Conservation (phyloP, 2,797 vertebrate genomes). For the Clarias platycephalus region DNA sequence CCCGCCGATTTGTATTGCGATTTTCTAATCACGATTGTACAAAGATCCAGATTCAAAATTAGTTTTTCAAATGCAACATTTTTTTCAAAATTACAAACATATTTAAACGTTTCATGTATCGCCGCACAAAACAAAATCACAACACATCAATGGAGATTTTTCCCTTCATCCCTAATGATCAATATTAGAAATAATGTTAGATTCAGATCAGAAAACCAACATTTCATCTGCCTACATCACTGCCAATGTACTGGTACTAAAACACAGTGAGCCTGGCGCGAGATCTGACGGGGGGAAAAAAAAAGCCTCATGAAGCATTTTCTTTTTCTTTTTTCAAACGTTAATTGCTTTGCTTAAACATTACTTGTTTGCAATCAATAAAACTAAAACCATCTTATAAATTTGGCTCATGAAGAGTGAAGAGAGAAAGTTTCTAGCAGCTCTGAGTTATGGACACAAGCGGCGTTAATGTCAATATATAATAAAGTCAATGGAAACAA, state of each 20-base stretch:
- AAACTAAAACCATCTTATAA: slow-evolving; percentile 7
- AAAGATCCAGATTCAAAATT: too few relatives aligned
- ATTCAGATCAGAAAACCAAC: background rate
- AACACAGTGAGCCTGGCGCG: background rate
- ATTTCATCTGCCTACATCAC: background rate
- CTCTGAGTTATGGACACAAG: background rate
- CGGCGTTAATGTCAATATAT: slow-evolving; percentile 13
- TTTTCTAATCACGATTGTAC: too few relatives aligned
- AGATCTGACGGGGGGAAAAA: background rate
- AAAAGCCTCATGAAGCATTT: background rate
- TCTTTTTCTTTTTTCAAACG: background rate
- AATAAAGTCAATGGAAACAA: slow-evolving; percentile 29
- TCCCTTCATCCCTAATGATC: too few relatives aligned
- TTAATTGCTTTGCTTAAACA: background rate
- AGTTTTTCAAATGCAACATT: too few relatives aligned
- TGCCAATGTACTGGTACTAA: background rate
- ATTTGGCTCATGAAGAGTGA: background rate
- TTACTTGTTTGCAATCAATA: slow-evolving; percentile 10
- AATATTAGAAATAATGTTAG: background rate
- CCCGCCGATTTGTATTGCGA: too few relatives aligned
- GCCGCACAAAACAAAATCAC: too few relatives aligned
- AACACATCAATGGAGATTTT: too few relatives aligned
- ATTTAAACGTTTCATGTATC: too few relatives aligned
- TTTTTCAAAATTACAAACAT: too few relatives aligned
- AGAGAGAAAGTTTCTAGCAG: background rate